Conservation (phyloP, 2,888 invertebrate species). For the Mimas tiliae region DNA sequence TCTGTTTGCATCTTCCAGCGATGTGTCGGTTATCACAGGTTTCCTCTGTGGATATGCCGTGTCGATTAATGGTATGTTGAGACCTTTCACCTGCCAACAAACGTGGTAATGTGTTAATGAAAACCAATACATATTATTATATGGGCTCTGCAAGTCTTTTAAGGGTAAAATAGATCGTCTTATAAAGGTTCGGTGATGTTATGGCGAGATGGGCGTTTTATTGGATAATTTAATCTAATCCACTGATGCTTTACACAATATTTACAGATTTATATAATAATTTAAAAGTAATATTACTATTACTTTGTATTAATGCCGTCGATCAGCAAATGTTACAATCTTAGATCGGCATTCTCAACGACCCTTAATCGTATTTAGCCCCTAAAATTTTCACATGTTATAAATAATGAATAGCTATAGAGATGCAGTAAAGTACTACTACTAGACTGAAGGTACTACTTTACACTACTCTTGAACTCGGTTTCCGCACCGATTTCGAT, state of each 20-base stretch:
- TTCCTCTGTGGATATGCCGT: conserved; percentile 61
- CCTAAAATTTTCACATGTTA: too few relatives aligned
- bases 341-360: too few relatives aligned
- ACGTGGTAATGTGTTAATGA: not conserved
- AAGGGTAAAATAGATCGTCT: too few relatives aligned
- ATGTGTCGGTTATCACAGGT: conserved; percentile 74
- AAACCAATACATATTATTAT: not conserved
- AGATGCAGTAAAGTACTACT: not conserved
- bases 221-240: not conserved
- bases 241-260: too few relatives aligned
- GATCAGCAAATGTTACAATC: too few relatives aligned
- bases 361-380: too few relatives aligned
- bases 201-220: not conserved
- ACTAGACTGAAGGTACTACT: not conserved
- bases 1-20: conserved; percentile 81
- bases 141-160: too few relatives aligned
- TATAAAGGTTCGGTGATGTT: too few relatives aligned
- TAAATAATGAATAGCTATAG: not conserved
- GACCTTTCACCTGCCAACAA: conserved; percentile 71
- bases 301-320: too few relatives aligned
- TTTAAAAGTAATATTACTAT: too few relatives aligned
- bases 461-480: not conserved
- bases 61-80: conserved; percentile 73
- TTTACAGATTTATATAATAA: too few relatives aligned
- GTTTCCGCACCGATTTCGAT: not conserved